A percentile compares a stretch with the other conserved stretches of the same genome.
These are phyloP conservation scores for Meloidogyne floridensis DNA, from an alignment of 1,140 invertebrate species.

Conservation along the genomic window DNA sequence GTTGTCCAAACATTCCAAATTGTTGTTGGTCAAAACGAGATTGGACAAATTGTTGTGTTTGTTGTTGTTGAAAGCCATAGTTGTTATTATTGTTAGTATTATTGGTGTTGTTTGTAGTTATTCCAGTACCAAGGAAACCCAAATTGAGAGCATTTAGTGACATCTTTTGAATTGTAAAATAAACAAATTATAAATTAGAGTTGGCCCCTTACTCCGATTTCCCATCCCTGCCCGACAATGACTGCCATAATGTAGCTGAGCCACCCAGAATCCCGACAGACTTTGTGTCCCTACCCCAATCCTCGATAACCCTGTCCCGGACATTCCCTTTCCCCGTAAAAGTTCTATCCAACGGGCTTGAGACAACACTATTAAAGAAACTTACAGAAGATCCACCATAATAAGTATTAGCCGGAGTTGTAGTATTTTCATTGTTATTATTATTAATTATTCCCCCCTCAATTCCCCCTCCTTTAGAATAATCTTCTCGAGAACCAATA, in stretches of 20 bases:
- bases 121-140: slow-evolving; percentile 8
- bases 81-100: background rate
- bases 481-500: background rate
- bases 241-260: no score
- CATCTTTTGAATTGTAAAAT: background rate
- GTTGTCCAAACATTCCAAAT: slow-evolving; percentile 3
- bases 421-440: background rate
- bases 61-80: background rate
- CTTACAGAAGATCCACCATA: background rate
- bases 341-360: no score
- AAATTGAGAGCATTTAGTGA: background rate
- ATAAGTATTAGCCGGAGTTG: background rate
- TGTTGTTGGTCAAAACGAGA: background rate
- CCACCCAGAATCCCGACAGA: no score
- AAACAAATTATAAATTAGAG: no score
- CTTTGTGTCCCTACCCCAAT: no score
- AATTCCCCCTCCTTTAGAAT: background rate
- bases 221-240: no score
- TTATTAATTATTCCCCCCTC: background rate
- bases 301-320: no score
- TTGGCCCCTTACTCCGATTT: no score
- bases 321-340: background rate
- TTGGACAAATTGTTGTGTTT: background rate
- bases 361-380: background rate
- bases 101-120: background rate